Conservation (phyloP, 2,888 invertebrate species). For the Macropis europaea region DNA sequence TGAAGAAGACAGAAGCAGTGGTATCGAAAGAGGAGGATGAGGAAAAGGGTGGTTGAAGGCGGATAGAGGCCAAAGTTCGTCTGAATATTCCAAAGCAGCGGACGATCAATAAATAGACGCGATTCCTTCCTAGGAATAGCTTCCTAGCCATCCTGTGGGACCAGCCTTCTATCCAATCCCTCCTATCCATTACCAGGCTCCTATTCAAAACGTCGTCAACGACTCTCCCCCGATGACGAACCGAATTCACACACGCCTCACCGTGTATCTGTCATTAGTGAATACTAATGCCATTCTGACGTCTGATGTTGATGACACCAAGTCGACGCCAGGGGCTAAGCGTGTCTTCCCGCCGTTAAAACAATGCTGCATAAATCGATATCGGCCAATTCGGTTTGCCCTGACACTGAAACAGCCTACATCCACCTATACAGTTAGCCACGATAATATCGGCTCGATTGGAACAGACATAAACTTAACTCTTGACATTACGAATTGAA, state of each 20-base stretch:
- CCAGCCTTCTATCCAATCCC: constrained; percentile 40
- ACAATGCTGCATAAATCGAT: background rate
- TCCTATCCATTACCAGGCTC: constrained; percentile 57
- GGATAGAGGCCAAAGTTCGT: constrained; percentile 27
- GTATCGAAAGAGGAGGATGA: background rate
- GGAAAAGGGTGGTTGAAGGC: constrained; percentile 1
- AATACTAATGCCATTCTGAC: constrained; percentile 50
- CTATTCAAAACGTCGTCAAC: constrained; percentile 50
- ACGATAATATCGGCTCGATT: no score
- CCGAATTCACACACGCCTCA: constrained; percentile 35
- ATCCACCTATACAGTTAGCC: no score
- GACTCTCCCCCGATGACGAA: constrained; percentile 43
- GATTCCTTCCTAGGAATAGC: constrained; percentile 70
- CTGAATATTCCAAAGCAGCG: constrained; percentile 67
- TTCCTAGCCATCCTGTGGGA: constrained; percentile 52
- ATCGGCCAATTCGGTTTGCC: background rate
- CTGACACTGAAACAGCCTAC: no score
- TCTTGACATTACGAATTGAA: no score
- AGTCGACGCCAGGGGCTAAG: background rate
- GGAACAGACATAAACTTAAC: no score
- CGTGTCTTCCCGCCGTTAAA: background rate
- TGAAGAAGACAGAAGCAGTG: background rate
- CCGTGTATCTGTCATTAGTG: constrained; percentile 56
- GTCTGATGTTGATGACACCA: constrained; percentile 33
- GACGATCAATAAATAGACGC: constrained; percentile 72